Evolutionary conservation across 2,113 vertebrate genomes (phyloP), one percentile per base, ranked within the genome.

Genomic region (Dolichotis patagonum): DNA sequence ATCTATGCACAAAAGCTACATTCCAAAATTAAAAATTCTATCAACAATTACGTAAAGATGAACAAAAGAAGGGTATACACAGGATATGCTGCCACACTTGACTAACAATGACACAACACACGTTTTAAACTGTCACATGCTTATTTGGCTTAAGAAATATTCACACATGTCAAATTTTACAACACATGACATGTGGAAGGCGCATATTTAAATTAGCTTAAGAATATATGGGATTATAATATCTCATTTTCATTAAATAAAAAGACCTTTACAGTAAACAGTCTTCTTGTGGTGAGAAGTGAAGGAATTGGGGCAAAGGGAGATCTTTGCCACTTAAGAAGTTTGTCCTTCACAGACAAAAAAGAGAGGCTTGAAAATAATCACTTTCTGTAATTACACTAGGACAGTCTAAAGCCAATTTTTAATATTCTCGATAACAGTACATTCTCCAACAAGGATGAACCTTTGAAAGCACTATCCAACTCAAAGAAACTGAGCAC

Each of bases 141-240:
- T 58, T 95, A 97, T 94, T 54, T 54, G 56, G 93, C 63, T 63
- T 69, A 71, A 93, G 86, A 97, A 54, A 98, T 43, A 95, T 46
- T 93, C 96, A 75, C 14, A 89, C 89, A 91, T 90, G 54, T 93
- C 90, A 93, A 97, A 91, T 94, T 97, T 71, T 84, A 69, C 3
- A 93, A 93, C 96, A 92, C 30, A 87, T 85, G 78, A 56, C 86
- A 86, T 95, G 96, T 62, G 97, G 96, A 97, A 84, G 93, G 32
- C 80, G 54, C 90, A 69, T 52, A 95, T 77, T 96, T 96, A 95
- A 95, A 95, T 93, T 85, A 96, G 84, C 77, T 97, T 96, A 96
- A 93, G 95, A 97, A 97, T 95, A 96, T 69, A 96, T 56, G 96
- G 62, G 90, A 90, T 92, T 95, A 95, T 28, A 96, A 86, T 88